Conservation (phyloP, 2,113 vertebrate genomes). For the Sterrhoptilus dennistouni region DNA sequence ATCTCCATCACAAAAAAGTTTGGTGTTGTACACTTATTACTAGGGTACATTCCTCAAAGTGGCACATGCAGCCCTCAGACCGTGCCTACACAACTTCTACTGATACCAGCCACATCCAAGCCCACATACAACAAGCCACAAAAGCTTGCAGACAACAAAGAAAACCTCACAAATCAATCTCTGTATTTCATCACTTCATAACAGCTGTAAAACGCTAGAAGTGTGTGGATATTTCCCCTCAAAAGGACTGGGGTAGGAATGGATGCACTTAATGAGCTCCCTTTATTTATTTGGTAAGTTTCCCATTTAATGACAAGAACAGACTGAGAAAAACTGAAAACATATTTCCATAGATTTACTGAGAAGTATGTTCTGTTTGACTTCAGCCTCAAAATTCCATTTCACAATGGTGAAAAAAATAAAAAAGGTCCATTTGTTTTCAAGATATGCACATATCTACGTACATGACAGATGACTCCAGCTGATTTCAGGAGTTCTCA, state of each 20-base stretch:
- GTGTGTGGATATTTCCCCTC: too few relatives aligned
- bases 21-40: neutral
- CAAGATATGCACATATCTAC: neutral
- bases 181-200: neutral
- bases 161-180: neutral
- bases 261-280: neutral
- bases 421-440: neutral
- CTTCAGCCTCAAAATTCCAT: neutral
- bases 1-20: neutral
- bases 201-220: rapidly evolving
- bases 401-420: neutral
- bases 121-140: neutral
- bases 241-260: neutral
- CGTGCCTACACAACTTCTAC: neutral
- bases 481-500: constrained; percentile 41
- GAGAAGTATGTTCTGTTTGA: neutral
- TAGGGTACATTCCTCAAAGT: neutral
- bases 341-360: neutral
- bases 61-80: neutral
- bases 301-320: neutral
- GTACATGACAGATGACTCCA: neutral
- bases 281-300: neutral
- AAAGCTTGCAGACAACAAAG: neutral
- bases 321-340: neutral
- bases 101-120: neutral